Base-by-base conservation (phyloP, 2,797 vertebrate species). In the Scomberomorus guttatus region DNA sequence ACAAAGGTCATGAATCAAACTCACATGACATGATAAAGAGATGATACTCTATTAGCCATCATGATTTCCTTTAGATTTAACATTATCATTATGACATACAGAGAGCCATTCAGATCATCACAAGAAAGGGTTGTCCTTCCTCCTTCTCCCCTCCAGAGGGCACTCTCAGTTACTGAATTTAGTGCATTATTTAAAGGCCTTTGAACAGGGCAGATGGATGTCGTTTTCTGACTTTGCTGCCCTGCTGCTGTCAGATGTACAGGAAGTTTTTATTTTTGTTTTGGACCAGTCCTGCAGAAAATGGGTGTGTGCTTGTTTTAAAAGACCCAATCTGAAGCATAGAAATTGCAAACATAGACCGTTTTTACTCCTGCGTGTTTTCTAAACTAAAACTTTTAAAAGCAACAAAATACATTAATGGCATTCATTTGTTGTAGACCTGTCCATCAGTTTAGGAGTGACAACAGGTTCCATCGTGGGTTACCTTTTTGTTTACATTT, bases 61-160 rank as follows among this genome's bases (percentile, higher is more conserved):
- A 15, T 29, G 18, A 18, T 39, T 65, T 72, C 14, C 11, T 55
- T 54, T 22, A 9, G 3, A 2, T 20, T 24, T 55, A 24, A 12
- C 7, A 6, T 22, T 8, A 34, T 17, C 1, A 50, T 62, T 32
- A 14, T n/a, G 5, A 20, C 3, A 44, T 46, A 15, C 24, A 37
- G 2, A 8, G 14, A 1, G 11, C n/a, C 1, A 22, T 42, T 66
- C 10, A 32, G 18, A 57, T 57, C 9, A 11, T 13, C 5, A 25
- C 11, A 27, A 34, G 12, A n/a, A 42, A 48, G 9, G 5, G 5
- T 0, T 64, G 70, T 75, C 24, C 9, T 72, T 51, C 42, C 11
- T 42, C 8, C 27, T 70, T 2, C 18, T 0, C 0, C 24, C 78
- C 85, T 60, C 62, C 32, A 90, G 89, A 75, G 78, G 81, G 79